Base-by-base conservation (phyloP, 1,140 invertebrate genomes). In the Drosophila nannoptera region DNA sequence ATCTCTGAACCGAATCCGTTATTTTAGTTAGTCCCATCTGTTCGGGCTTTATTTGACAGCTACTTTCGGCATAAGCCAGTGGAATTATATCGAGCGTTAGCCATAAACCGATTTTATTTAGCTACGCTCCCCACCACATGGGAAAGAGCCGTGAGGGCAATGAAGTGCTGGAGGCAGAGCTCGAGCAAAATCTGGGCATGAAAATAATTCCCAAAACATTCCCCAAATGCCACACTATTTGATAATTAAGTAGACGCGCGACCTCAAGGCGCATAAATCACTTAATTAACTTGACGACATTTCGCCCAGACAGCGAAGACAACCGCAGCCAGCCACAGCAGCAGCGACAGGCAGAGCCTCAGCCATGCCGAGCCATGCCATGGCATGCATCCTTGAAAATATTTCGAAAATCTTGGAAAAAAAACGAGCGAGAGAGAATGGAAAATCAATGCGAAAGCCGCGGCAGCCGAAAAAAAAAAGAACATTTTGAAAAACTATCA, bases 221-320 rank as follows among this genome's bases (percentile, higher is more conserved):
- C 82, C 74, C 65, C 63, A 77, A 76, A 87, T 86, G 77, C 81
- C 81, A 86, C 78, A 86, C 74, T 87, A 86, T 86, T 86, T 86
- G 81, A 86, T 86, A 86, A 86, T 86, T 86, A 86, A 86, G 81
- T 86, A 86, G 81, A 86, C 75, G 70, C 77, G 77, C 82, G 82
- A 86, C 81, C 82, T 87, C 82, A 67, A 81, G 46, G 74, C 67
- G 74, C 77, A 87, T 86, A 86, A 86, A 86, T 86, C 81, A 86
- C 81, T 86, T 86, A 86, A 86, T 86, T 86, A 86, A 87, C 81
- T 86, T 82, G 81, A 86, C 82, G 81, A 86, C 81, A 87, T 78
- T 71, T 76, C 45, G 63, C 68, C 59, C 59, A 63, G 63, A 68
- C 73, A 45, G 55, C 64, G 58, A 52, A 53, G 52, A 33, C 36